phyloP scores from a whole-genome alignment of 1,140 invertebrate species.

The Sinonovacula constricta region DNA sequence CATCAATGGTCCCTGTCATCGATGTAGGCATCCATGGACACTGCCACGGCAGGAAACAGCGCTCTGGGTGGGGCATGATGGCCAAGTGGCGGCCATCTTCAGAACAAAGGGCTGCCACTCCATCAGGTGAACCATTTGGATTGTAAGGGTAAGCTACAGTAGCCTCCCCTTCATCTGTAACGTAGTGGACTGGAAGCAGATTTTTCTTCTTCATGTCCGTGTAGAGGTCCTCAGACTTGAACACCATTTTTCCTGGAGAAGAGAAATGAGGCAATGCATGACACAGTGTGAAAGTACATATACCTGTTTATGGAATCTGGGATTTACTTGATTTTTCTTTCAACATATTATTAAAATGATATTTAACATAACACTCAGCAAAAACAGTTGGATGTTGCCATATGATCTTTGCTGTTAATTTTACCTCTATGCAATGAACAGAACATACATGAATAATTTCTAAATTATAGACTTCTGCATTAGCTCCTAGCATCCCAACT shows the following conservation, averaged over 20 bases:
- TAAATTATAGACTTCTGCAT: no score
- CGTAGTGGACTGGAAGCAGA: conserved; percentile 89
- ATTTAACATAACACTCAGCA: no score
- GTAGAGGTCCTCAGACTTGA: conserved; percentile 80
- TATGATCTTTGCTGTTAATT: no score
- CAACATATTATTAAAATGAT: no score
- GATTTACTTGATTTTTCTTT: no score
- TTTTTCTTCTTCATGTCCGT: conserved; percentile 82
- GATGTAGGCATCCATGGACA: conserved; percentile 77
- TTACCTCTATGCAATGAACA: no score
- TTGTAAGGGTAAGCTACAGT: conserved; percentile 94
- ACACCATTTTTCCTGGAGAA: conserved; percentile 81
- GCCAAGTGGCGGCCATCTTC: conserved; percentile 94
- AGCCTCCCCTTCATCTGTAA: conserved; percentile 87
- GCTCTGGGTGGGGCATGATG: conserved; percentile 99
- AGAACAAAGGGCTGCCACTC: conserved; percentile 93
- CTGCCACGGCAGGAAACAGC: conserved; percentile 80
- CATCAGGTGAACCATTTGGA: conserved; percentile 90
- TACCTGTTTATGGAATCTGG: no score
- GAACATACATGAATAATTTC: no score
- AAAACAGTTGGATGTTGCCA: no score
- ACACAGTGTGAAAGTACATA: no score
- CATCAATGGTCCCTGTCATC: conserved; percentile 79
- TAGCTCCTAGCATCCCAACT: no score
- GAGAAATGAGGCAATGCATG: no score